Percentiles rank a stretch among this genome's conserved stretches.
Conservation (phyloP, 2,113 vertebrate genomes). For the Heptranchias perlo region DNA sequence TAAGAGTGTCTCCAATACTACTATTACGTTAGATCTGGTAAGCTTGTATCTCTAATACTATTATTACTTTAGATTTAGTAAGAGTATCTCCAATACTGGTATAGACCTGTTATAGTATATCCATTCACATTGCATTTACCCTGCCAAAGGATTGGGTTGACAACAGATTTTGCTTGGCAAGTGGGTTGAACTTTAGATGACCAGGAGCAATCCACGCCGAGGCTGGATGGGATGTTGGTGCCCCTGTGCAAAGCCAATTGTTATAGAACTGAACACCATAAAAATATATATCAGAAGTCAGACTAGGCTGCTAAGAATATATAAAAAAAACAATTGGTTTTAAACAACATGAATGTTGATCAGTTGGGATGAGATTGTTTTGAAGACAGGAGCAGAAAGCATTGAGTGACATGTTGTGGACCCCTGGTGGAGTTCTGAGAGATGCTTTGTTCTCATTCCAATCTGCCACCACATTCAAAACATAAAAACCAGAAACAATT, state of each 20-base stretch:
- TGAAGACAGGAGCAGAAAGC: slow-evolving; percentile 31
- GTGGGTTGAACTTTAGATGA: neutral
- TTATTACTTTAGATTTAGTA: neutral
- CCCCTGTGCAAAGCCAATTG: neutral
- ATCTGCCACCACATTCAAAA: neutral
- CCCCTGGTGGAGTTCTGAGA: slow-evolving; percentile 21
- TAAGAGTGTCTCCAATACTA: neutral
- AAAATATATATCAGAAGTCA: neutral
- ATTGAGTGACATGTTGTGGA: neutral
- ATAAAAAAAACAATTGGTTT: slow-evolving; percentile 20
- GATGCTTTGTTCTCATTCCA: slow-evolving; percentile 6
- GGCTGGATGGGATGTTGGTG: neutral
- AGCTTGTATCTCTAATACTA: neutral
- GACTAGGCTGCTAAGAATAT: neutral
- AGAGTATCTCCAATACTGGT: neutral
- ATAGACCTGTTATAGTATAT: neutral
- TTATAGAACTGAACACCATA: neutral
- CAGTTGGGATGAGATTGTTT: slow-evolving; percentile 9
- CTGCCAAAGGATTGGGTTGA: neutral
- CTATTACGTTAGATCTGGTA: neutral
- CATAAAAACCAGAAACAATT: neutral
- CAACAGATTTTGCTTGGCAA: neutral
- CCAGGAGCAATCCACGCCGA: neutral
- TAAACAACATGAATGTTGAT: slow-evolving; percentile 4
- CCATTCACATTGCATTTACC: neutral